Evolutionary conservation across 2,888 invertebrate species (phyloP).

Genomic region (Pseudolycoriella hygida): DNA sequence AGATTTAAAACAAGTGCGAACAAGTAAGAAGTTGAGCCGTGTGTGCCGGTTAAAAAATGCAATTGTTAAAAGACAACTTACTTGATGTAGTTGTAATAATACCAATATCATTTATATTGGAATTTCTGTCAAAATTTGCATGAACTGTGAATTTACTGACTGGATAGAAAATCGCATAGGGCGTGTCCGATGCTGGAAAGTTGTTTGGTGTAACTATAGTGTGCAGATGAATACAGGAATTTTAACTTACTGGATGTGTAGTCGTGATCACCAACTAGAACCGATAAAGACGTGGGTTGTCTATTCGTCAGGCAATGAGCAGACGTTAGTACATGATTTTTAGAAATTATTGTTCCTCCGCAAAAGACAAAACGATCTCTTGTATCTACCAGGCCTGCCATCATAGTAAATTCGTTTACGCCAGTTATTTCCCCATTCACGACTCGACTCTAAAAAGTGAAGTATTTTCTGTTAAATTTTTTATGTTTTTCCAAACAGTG

Average conservation of each 20-base stretch:
- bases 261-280: conserved; percentile 6
- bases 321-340: conserved; percentile 7
- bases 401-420: conserved; percentile 39
- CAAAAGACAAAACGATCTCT: conserved; percentile 4
- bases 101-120: conserved; percentile 5
- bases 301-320: conserved; percentile 8
- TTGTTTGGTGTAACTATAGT: no score
- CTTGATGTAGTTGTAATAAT: neutral
- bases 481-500: no score
- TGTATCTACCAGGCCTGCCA: conserved; percentile 26
- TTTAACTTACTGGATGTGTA: neutral
- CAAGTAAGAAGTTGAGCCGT: no score
- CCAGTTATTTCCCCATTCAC: conserved; percentile 35
- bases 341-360: conserved; percentile 9
- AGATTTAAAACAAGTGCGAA: no score
- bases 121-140: neutral
- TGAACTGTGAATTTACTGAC: neutral
- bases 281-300: neutral
- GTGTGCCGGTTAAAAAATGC: no score
- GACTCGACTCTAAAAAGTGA: conserved; percentile 32
- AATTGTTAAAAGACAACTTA: no score
- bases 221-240: no score
- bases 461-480: no score
- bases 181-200: no score
- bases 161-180: conserved; percentile 1